These are phyloP conservation scores for Struthio camelus DNA, from an alignment of 2,113 vertebrate genomes.

Conservation along the genomic window DNA sequence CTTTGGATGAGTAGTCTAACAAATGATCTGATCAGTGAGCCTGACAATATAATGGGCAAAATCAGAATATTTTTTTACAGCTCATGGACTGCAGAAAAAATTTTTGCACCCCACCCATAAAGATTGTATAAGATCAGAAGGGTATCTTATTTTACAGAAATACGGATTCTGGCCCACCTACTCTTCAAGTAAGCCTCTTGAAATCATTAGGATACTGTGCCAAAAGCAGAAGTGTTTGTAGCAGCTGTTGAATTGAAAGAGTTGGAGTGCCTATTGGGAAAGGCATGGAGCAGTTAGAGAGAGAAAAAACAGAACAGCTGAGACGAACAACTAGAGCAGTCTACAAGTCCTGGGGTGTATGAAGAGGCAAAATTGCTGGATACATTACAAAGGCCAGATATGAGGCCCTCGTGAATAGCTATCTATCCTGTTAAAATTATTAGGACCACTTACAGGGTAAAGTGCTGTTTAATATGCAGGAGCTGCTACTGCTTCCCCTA, in stretches of 20 bases:
- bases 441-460: not conserved
- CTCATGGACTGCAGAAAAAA: not conserved
- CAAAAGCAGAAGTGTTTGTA: slow-evolving; percentile 2
- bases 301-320: slow-evolving; percentile 24
- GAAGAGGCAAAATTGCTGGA: slow-evolving; percentile 35
- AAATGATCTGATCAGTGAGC: not conserved
- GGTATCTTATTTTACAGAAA: not conserved
- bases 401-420: not conserved
- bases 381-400: slow-evolving; percentile 10
- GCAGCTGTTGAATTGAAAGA: slow-evolving; percentile 14
- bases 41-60: not conserved
- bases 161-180: not conserved
- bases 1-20: not conserved
- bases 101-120: not conserved
- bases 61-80: not conserved
- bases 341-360: not conserved
- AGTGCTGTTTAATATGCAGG: slow-evolving; percentile 12
- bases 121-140: not conserved
- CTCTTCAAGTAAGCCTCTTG: not conserved
- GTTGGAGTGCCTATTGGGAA: slow-evolving; percentile 24
- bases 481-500: slow-evolving; percentile 9
- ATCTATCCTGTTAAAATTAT: not conserved
- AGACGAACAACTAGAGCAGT: not conserved
- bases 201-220: not conserved
- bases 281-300: not conserved